A percentile compares a stretch with the other conserved stretches of the same genome.
These are phyloP conservation scores for Gallinago jamesoni DNA, from an alignment of 2,113 vertebrate genomes.

Conservation along the genomic window DNA sequence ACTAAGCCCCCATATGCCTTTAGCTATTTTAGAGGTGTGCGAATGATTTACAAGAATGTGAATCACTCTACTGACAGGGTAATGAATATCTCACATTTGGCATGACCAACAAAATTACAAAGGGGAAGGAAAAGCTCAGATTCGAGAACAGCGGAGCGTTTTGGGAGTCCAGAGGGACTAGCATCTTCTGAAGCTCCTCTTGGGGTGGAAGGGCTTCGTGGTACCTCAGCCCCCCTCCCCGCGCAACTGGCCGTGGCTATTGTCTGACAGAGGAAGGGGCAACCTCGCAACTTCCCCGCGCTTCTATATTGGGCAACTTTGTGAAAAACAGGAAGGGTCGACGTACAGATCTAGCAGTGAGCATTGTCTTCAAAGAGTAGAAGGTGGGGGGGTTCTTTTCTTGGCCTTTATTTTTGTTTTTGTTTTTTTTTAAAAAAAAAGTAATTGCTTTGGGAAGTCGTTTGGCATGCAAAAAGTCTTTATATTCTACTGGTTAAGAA, in stretches of 20 bases:
- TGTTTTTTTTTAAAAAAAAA: background rate
- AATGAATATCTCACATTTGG: background rate
- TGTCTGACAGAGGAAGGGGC: background rate
- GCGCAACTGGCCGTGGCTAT: rapidly evolving
- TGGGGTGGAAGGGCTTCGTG: rapidly evolving
- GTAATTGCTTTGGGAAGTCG: background rate
- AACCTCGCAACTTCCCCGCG: background rate
- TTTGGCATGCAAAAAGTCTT: background rate
- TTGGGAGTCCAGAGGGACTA: background rate
- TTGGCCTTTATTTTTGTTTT: background rate
- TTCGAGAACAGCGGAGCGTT: rapidly evolving
- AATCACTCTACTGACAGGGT: background rate
- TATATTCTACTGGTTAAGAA: slow-evolving; percentile 11
- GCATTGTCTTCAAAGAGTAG: background rate
- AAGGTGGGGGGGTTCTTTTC: rapidly evolving
- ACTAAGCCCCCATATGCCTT: background rate
- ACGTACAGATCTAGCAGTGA: background rate
- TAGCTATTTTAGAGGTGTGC: background rate
- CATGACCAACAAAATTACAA: background rate
- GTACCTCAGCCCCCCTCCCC: rapidly evolving
- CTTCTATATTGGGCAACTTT: background rate
- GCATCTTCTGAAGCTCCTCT: background rate
- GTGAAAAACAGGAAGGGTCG: background rate
- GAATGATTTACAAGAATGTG: slow-evolving; percentile 6
- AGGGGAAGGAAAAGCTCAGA: background rate